A percentile compares a stretch with the other conserved stretches of the same genome.
Conservation (phyloP, 2,113 vertebrate genomes). For the Hirundichthys speculiger region DNA sequence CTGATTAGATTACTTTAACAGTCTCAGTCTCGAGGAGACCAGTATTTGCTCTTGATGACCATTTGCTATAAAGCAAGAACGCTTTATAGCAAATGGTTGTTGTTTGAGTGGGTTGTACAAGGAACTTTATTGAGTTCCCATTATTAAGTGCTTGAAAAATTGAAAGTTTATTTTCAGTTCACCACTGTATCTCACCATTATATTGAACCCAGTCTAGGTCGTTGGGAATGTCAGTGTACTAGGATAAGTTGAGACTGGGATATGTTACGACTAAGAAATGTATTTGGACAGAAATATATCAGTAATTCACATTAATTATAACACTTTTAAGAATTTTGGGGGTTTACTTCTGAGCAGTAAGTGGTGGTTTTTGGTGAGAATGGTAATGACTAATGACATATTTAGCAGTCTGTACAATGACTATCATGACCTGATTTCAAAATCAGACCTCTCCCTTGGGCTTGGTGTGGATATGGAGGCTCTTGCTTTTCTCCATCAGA, state of each 20-base stretch:
- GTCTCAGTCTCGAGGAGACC: constrained; percentile 23
- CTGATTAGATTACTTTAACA: constrained; percentile 54
- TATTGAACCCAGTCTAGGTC: constrained; percentile 12
- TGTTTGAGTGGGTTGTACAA: constrained; percentile 32
- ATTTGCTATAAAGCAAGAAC: constrained; percentile 9
- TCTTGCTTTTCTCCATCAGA: too few species aligned
- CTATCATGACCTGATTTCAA: too few species aligned
- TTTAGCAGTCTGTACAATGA: too few species aligned
- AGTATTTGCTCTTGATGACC: constrained; percentile 26
- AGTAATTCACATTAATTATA: too few species aligned
- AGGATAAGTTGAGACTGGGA: too few species aligned
- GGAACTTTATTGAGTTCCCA: constrained; percentile 39
- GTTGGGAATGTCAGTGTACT: constrained; percentile 7
- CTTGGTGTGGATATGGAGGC: too few species aligned
- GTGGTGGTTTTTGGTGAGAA: background rate
- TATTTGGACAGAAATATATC: too few species aligned
- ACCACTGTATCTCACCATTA: constrained; percentile 19
- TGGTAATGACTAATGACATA: too few species aligned
- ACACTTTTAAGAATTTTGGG: too few species aligned
- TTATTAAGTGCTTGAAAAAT: constrained; percentile 43
- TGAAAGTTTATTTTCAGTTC: constrained; percentile 35
- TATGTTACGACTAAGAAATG: too few species aligned
- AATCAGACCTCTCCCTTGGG: too few species aligned
- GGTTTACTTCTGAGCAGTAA: background rate
- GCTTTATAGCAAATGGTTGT: constrained; percentile 39